Evolutionary conservation across 1,140 invertebrate genomes (phyloP).

Genomic region (Laodelphax striatellus): DNA sequence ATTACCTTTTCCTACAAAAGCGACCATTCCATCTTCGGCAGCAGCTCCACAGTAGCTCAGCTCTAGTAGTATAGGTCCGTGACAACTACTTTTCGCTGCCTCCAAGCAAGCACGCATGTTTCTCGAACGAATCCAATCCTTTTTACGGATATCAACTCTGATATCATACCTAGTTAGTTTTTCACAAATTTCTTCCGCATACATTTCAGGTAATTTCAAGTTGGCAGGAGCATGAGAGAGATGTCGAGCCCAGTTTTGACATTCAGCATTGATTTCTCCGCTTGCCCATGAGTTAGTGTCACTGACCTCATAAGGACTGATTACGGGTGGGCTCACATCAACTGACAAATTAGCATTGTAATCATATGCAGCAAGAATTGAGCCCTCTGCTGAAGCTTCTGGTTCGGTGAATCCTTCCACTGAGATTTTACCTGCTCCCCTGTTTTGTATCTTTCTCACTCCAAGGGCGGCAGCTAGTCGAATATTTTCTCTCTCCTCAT

Average conservation of each 20-base stretch:
- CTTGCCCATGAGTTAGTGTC: neutral
- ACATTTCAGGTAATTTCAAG: neutral
- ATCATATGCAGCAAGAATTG: constrained; percentile 42
- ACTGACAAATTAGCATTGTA: constrained; percentile 47
- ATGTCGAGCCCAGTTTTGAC: neutral
- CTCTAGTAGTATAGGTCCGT: constrained; percentile 41
- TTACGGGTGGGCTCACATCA: neutral
- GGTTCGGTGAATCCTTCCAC: constrained; percentile 57
- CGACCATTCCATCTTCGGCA: constrained; percentile 24
- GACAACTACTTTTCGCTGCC: constrained; percentile 38
- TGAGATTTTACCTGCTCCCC: constrained; percentile 48
- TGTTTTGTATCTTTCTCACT: constrained; percentile 35
- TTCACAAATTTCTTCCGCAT: constrained; percentile 25
- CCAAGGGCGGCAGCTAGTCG: constrained; percentile 34
- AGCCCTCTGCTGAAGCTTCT: constrained; percentile 62
- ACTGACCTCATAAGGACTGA: neutral
- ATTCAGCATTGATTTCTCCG: neutral
- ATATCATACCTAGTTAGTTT: constrained; percentile 16
- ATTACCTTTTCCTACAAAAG: constrained; percentile 54
- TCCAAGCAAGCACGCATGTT: constrained; percentile 42
- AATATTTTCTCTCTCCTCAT: constrained; percentile 35
- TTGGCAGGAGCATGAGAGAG: neutral
- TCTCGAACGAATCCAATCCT: constrained; percentile 36
- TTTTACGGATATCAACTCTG: constrained; percentile 29
- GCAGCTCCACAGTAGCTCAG: constrained; percentile 27